phyloP scores from a whole-genome alignment of 2,888 invertebrate species.

The Tortrix viridana region DNA sequence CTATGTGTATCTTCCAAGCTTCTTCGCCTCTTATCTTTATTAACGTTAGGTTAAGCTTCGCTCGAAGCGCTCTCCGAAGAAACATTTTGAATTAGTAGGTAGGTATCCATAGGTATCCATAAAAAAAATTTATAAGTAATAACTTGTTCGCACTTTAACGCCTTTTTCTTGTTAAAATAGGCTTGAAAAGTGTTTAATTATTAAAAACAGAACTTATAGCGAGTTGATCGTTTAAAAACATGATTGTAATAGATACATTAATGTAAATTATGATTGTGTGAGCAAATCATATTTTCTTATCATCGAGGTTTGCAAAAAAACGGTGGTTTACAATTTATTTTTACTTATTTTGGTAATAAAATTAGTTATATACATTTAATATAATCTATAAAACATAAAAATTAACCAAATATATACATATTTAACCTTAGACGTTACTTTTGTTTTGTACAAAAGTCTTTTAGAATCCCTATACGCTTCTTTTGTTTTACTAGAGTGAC shows the following conservation, averaged over 20 bases:
- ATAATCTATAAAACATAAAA: neutral
- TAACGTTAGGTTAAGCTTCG: no score
- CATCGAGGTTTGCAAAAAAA: no score
- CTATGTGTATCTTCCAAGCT: conserved; percentile 16
- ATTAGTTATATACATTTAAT: no score
- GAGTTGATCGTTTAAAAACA: neutral
- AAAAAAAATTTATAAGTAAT: neutral
- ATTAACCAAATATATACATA: neutral
- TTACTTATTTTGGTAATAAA: no score
- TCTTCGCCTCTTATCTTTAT: neutral
- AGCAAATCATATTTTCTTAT: no score
- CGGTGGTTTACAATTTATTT: no score
- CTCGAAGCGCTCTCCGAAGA: no score
- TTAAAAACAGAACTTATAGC: no score
- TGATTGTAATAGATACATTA: neutral
- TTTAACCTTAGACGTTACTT: conserved; percentile 4
- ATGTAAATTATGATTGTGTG: no score
- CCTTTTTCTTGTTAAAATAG: neutral
- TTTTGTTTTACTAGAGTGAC: conserved; percentile 32
- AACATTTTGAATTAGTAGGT: no score
- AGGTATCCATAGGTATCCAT: no score
- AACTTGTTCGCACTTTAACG: neutral
- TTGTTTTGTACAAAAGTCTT: conserved; percentile 19
- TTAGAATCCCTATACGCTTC: conserved; percentile 35
- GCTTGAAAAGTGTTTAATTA: no score